These are phyloP conservation scores for Nettapus auritus DNA, from an alignment of 2,113 vertebrate species.

Conservation along the genomic window DNA sequence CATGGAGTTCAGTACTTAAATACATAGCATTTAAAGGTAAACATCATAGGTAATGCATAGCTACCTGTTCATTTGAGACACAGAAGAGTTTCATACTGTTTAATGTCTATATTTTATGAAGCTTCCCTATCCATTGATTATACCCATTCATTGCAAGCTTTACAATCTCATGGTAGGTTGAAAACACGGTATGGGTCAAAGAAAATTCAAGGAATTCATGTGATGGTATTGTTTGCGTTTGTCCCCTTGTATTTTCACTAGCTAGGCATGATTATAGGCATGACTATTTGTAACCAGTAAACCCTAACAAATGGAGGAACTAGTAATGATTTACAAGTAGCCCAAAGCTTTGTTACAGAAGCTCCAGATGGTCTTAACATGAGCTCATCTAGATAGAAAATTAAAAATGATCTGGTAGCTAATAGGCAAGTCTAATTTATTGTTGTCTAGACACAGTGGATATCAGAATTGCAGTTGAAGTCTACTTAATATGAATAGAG, in stretches of 20 bases:
- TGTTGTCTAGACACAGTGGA: background rate
- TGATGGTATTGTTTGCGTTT: background rate
- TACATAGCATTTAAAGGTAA: background rate
- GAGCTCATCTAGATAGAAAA: background rate
- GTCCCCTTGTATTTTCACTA: background rate
- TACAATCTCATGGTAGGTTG: background rate
- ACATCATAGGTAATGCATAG: background rate
- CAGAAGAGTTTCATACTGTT: background rate
- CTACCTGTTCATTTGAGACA: background rate
- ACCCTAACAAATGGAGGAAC: background rate
- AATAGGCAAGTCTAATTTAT: background rate
- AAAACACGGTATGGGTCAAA: background rate
- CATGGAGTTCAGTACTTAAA: background rate
- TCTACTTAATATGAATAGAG: background rate
- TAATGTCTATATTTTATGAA: background rate
- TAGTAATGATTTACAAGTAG: background rate
- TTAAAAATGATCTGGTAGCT: background rate
- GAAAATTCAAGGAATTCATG: background rate
- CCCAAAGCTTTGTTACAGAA: background rate
- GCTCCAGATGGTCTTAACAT: background rate
- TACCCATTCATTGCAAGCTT: background rate
- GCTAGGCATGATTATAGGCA: background rate
- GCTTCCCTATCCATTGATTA: background rate
- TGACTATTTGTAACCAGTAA: background rate
- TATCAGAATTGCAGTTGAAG: background rate